Evolutionary conservation across 2,113 vertebrate genomes (phyloP).

Genomic region (Carollia perspicillata): DNA sequence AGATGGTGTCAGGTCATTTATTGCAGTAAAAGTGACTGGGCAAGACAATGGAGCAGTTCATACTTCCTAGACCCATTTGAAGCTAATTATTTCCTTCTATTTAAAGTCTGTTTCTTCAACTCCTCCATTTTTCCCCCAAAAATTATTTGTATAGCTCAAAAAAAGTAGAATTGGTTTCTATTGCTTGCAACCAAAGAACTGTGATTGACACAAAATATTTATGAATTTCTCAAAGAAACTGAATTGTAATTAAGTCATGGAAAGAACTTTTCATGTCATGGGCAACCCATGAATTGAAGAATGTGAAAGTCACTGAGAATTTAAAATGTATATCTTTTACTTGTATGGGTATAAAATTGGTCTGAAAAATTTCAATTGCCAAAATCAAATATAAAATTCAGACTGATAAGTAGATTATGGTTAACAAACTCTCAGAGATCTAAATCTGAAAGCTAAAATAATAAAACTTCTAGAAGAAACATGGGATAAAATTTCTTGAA

Average conservation of each 20-base stretch:
- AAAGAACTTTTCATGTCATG: background rate
- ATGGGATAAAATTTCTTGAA: background rate
- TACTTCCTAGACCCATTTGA: background rate
- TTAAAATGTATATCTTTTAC: background rate
- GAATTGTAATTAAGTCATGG: background rate
- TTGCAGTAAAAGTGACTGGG: background rate
- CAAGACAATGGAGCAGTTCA: background rate
- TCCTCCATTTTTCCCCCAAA: background rate
- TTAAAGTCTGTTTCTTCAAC: background rate
- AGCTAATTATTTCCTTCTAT: background rate
- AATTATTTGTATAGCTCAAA: background rate
- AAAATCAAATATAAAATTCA: slow-evolving; percentile 18
- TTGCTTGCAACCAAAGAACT: background rate
- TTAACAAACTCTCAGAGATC: background rate
- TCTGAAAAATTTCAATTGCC: background rate
- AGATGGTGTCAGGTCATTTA: background rate
- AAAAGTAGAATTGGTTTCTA: background rate
- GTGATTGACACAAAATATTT: background rate
- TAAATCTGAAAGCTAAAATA: background rate
- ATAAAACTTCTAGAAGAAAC: background rate
- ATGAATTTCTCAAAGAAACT: background rate
- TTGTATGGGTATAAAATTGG: background rate
- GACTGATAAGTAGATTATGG: background rate
- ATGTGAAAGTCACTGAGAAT: background rate
- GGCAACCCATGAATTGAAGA: background rate